Percentiles rank a stretch among this genome's conserved stretches.
phyloP scores from a whole-genome alignment of 2,113 vertebrate genomes.

The Herpetotheres cachinnans region DNA sequence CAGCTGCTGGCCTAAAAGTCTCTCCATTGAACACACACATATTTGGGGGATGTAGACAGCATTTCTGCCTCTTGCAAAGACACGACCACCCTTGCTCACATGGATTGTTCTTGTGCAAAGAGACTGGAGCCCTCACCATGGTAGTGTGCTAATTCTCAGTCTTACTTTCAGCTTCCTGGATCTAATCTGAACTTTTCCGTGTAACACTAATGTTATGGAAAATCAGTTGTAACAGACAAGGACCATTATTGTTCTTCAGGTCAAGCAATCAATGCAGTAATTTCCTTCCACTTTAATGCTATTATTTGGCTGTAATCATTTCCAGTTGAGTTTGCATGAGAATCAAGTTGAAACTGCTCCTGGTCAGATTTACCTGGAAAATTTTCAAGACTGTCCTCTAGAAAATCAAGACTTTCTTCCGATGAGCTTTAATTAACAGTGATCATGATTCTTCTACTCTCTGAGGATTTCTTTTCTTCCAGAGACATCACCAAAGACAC shows the following conservation, averaged over 20 bases:
- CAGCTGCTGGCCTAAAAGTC: neutral
- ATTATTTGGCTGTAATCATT: slow-evolving; percentile 55
- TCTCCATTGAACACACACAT: neutral
- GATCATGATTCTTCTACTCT: neutral
- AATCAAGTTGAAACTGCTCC: slow-evolving; percentile 36
- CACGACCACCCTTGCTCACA: neutral
- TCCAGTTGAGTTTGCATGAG: slow-evolving; percentile 56
- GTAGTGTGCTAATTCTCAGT: neutral
- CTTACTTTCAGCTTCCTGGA: neutral
- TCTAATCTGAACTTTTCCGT: slow-evolving; percentile 24
- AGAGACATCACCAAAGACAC: neutral
- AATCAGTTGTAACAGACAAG: slow-evolving; percentile 29
- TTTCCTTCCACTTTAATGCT: slow-evolving; percentile 64
- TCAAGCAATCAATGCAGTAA: slow-evolving; percentile 66
- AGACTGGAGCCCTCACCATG: neutral
- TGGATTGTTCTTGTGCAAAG: neutral
- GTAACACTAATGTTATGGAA: slow-evolving; percentile 45
- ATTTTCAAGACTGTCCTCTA: slow-evolving; percentile 10
- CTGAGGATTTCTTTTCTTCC: neutral
- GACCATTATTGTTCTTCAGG: slow-evolving; percentile 60
- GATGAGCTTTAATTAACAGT: neutral
- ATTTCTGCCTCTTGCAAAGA: neutral
- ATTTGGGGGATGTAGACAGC: neutral
- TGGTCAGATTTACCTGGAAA: slow-evolving; percentile 42
- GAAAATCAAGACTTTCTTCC: slow-evolving; percentile 22